Base-by-base conservation (phyloP, 1,140 invertebrate genomes). In the Megalopta genalis region DNA sequence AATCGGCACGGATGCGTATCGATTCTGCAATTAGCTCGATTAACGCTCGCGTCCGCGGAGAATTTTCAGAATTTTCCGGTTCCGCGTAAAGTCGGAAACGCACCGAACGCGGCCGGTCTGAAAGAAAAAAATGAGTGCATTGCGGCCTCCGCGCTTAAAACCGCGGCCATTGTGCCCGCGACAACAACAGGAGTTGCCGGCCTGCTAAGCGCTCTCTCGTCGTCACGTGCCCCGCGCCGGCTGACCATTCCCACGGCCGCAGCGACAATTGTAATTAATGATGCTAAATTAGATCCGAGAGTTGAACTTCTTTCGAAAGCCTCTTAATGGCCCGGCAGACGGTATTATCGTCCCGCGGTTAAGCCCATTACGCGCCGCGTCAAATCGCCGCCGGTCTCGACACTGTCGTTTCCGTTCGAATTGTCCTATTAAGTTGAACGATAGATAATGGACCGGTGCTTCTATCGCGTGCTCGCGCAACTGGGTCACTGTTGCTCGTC, bases 211-310 rank as follows among this genome's bases (percentile, higher is more conserved):
- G 63, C 77, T 49, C 59, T 72, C n/a, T n/a, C n/a, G n/a, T n/a
- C 65, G 68, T 84, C 70, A 71, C 69, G 49, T 69, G 77, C 52
- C 23, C 42, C 54, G 57, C 54, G 57, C 32, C 27, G 8, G 57
- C 52, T 64, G 60, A 72, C 63, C 82, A 74, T 85, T 85, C 82
- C 83, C 84, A 85, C 79, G 83, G 39, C 77, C 49, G 54, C 59
- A 42, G 52, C 70, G 46, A 54, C 80, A 85, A 85, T 85, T 85
- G 84, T 85, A 85, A 85, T 85, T 85, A 85, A 85, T 78, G 82
- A 74, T 71, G 69, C 70, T 46, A 73, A 81, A 84, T 85, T 84
- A 84, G 74, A 77, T 81, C 71, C 70, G 60, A 66, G 72, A 39
- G 82, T 84, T 72, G 23, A 84, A 84, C 71, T 71, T 52, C 65